Percentiles rank a stretch among this genome's conserved stretches.
These are phyloP conservation scores for Drosophila flavopinicola DNA, from an alignment of 2,888 invertebrate species.

Conservation along the genomic window DNA sequence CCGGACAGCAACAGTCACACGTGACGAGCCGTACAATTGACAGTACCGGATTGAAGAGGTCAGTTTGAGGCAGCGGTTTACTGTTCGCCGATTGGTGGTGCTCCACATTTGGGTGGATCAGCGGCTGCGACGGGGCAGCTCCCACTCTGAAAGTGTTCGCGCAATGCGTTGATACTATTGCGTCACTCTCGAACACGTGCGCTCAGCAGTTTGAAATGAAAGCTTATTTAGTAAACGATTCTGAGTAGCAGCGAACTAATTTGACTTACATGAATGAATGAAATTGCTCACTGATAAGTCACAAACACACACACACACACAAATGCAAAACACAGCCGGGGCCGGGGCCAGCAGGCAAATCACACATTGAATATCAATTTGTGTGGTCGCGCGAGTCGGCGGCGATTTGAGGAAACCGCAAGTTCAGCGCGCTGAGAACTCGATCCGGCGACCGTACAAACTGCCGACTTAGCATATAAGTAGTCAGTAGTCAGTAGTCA, in stretches of 20 bases:
- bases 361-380: conserved; percentile 61
- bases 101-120: conserved; percentile 3
- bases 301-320: conserved; percentile 14
- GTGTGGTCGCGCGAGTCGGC: conserved; percentile 57
- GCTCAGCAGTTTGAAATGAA: conserved; percentile 63
- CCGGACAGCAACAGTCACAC: conserved; percentile 31
- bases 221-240: conserved; percentile 61
- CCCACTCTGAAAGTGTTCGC: conserved; percentile 7
- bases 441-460: conserved; percentile 34
- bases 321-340: neutral
- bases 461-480: conserved; percentile 43
- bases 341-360: conserved; percentile 14
- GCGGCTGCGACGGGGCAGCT: conserved; percentile 10
- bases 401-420: conserved; percentile 51
- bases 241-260: conserved; percentile 41
- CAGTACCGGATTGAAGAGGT: conserved; percentile 20
- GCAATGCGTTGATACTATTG: conserved; percentile 60
- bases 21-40: conserved; percentile 29
- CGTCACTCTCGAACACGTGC: conserved; percentile 64
- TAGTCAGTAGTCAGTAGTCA: too few species aligned
- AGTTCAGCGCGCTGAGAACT: conserved; percentile 39
- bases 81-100: conserved; percentile 23
- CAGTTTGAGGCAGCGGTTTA: conserved; percentile 8
- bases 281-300: conserved; percentile 64
- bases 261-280: conserved; percentile 75